A percentile compares a stretch with the other conserved stretches of the same genome.
Conservation (phyloP, 2,113 vertebrate genomes). For the Eubucco bourcierii region DNA sequence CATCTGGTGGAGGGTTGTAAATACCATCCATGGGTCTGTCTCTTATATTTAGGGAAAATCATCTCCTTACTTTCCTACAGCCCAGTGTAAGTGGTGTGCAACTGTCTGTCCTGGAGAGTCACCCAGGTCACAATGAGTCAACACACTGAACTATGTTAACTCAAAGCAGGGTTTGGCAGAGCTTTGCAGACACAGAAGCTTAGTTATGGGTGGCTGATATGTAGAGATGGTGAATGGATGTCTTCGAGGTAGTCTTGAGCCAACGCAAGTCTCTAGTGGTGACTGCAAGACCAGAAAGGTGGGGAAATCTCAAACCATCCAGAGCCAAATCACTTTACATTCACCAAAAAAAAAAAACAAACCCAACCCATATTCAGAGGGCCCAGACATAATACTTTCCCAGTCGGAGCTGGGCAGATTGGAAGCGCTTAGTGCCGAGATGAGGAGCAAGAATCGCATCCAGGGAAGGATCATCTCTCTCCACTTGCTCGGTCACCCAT, state of each 20-base stretch:
- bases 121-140: background rate
- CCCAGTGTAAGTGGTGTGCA: background rate
- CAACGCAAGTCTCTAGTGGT: background rate
- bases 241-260: background rate
- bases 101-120: background rate
- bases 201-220: fast-evolving
- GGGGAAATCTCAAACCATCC: background rate
- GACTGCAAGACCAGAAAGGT: background rate
- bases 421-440: background rate
- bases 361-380: fast-evolving
- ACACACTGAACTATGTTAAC: background rate
- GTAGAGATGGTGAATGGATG: background rate
- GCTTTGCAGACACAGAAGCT: background rate
- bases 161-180: background rate
- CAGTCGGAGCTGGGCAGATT: background rate
- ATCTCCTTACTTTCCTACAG: background rate
- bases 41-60: background rate
- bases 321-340: background rate
- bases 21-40: background rate
- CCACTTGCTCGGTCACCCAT: background rate
- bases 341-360: background rate
- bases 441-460: background rate
- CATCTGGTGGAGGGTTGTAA: background rate
- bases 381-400: background rate
- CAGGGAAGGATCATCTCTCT: background rate